Conservation (phyloP, 2,888 invertebrate genomes). For the Hoplodrina ambigua region DNA sequence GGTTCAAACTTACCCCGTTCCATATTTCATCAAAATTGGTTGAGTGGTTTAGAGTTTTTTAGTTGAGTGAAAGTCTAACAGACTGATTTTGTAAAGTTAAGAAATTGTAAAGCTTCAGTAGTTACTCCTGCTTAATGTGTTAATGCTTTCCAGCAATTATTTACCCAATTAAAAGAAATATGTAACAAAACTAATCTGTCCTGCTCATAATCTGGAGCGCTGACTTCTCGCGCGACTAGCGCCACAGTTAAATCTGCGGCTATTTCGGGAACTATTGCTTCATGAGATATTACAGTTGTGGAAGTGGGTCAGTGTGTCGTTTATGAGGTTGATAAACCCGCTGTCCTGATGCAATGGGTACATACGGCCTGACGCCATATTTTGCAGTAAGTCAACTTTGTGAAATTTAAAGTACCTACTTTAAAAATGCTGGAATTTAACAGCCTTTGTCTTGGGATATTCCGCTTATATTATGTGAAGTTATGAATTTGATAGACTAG, state of each 20-base stretch:
- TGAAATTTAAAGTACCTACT: constrained; percentile 5
- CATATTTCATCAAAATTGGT: no score
- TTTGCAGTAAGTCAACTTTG: constrained; percentile 1
- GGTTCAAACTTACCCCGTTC: no score
- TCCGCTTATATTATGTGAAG: no score
- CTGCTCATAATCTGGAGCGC: constrained; percentile 30
- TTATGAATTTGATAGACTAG: no score
- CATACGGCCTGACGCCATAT: constrained; percentile 25
- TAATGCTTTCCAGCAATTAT: no score
- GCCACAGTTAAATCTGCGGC: constrained; percentile 43
- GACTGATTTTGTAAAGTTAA: no score
- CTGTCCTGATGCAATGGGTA: constrained; percentile 49
- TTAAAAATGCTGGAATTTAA: background rate
- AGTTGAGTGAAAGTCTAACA: no score
- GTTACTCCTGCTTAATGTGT: no score
- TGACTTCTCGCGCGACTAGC: constrained; percentile 36
- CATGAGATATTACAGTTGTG: constrained; percentile 42
- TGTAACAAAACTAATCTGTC: constrained; percentile 15
- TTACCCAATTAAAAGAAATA: constrained; percentile 2
- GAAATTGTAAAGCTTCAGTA: no score
- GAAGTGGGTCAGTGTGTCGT: constrained; percentile 46
- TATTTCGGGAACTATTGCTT: constrained; percentile 50
- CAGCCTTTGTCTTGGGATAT: background rate
- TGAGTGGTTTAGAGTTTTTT: no score
- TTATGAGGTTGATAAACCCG: constrained; percentile 52